Evolutionary conservation across 2,797 vertebrate species (phyloP).

Genomic region (Discoglossus pictus): DNA sequence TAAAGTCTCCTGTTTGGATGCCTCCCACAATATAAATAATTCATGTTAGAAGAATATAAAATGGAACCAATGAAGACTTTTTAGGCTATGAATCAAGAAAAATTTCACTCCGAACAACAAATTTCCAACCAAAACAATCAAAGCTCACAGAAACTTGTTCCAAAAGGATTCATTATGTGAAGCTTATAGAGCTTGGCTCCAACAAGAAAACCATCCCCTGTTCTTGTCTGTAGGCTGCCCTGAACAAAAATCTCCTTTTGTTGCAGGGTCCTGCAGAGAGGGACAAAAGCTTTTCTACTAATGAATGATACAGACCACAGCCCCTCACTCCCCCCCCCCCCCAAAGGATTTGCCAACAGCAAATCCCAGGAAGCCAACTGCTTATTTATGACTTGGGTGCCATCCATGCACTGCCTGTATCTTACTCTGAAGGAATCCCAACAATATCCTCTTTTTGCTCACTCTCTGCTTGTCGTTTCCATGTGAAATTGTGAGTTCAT

Average conservation of each 20-base stretch:
- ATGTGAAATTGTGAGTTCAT: constrained; percentile 83
- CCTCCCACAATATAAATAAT: background rate
- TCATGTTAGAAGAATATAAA: background rate
- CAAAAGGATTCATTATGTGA: constrained; percentile 44
- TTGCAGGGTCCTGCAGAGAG: constrained; percentile 73
- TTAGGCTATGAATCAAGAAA: constrained; percentile 55
- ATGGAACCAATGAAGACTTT: background rate
- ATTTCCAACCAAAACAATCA: constrained; percentile 58
- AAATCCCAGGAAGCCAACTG: constrained; percentile 68
- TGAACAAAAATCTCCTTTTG: constrained; percentile 87
- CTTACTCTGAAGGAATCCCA: constrained; percentile 48
- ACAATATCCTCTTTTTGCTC: constrained; percentile 87
- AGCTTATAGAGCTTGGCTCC: constrained; percentile 57
- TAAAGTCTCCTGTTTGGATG: no score
- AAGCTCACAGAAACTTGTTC: constrained; percentile 54
- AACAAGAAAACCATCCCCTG: constrained; percentile 56
- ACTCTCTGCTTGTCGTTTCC: no score
- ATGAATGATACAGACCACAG: constrained; percentile 64
- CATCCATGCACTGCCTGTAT: constrained; percentile 58
- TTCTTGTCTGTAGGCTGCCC: constrained; percentile 73
- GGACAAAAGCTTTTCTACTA: constrained; percentile 76
- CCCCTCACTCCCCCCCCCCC: constrained; percentile 53
- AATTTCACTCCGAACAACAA: constrained; percentile 55
- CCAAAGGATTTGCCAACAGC: constrained; percentile 51
- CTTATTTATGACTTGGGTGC: constrained; percentile 80